Evolutionary conservation across 1,140 invertebrate species (phyloP), one percentile per base, ranked within the genome.

Genomic region (Diachasmimorpha longicaudata): DNA sequence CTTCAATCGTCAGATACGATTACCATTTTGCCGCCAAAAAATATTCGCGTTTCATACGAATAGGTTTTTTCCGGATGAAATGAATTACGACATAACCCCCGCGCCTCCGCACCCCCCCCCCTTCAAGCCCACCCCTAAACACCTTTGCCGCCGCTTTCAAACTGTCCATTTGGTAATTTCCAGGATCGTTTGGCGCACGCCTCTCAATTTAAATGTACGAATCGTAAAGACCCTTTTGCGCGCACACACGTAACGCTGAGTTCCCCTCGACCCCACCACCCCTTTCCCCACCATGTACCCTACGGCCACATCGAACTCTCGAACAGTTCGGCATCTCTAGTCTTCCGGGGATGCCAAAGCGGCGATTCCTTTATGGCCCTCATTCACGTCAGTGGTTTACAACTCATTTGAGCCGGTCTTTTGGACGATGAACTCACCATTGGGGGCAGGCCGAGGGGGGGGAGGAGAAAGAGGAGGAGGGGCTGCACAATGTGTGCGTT

Each of bases 331-430:
- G 48, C 48, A 52, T 52, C 48, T 52, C 48, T 16, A 52, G 48
- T 52, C 48, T 52, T n/a, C 48, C 48, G 48, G 48, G 48, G 16
- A 52, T 52, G 48, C 58, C 58, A 63, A 23, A 63, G 31, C 48
- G 52, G 66, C 36, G 37, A 39, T 76, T 76, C 71, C 23, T 66
- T 37, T 73, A 69, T 37, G 31, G 14, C 63, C 48, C 52, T 70
- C 23, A 66, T 77, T 71, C 39, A 71, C 48, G 52, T 74, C 67
- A 74, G 70, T 71, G 77, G 78, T 80, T 82, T 82, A 81, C 81
- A 81, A 82, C 82, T 83, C 78, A 81, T 81, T 83, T 80, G 79
- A 71, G 68, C 66, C 44, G 16, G 46, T 48, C 66, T 68, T 16
- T 68, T 37, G 25, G 25, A 16, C 36, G 25, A 68, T 68, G 25